phyloP scores from a whole-genome alignment of 2,113 vertebrate genomes.

The Takifugu flavidus region DNA sequence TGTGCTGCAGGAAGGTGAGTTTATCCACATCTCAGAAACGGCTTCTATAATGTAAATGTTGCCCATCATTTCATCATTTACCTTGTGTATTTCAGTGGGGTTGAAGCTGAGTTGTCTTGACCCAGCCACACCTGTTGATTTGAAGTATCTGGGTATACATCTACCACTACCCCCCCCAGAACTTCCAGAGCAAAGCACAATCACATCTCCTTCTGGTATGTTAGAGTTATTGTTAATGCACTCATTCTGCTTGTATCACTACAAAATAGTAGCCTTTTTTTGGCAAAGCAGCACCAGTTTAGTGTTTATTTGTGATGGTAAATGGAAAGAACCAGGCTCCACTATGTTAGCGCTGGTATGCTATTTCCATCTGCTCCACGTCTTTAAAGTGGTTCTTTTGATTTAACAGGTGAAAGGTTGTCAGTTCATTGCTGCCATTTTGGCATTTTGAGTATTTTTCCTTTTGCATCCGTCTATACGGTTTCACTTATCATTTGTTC shows the following conservation, averaged over 20 bases:
- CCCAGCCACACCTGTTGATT: constrained; percentile 79
- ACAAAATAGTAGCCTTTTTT: no score
- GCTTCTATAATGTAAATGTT: constrained; percentile 15
- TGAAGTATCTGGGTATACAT: constrained; percentile 86
- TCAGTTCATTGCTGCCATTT: no score
- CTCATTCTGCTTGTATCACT: background rate
- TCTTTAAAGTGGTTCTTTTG: no score
- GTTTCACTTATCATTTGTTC: no score
- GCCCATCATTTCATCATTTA: background rate
- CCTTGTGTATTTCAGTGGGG: constrained; percentile 77
- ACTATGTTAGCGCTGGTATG: no score
- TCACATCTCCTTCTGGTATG: constrained; percentile 42
- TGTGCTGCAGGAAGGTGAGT: constrained; percentile 85
- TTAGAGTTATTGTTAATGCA: background rate
- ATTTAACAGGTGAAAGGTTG: no score
- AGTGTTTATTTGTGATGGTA: no score
- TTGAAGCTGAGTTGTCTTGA: constrained; percentile 87
- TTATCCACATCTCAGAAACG: background rate
- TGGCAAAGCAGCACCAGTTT: no score
- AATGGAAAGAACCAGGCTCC: no score
- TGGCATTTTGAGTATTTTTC: no score
- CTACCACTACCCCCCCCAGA: constrained; percentile 79
- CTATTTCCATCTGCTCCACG: no score
- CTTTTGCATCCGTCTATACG: no score
- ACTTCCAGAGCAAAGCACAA: background rate